Percentiles rank a stretch among this genome's conserved stretches.
phyloP scores from a whole-genome alignment of 2,888 invertebrate genomes.

The Chrysolina americana region DNA sequence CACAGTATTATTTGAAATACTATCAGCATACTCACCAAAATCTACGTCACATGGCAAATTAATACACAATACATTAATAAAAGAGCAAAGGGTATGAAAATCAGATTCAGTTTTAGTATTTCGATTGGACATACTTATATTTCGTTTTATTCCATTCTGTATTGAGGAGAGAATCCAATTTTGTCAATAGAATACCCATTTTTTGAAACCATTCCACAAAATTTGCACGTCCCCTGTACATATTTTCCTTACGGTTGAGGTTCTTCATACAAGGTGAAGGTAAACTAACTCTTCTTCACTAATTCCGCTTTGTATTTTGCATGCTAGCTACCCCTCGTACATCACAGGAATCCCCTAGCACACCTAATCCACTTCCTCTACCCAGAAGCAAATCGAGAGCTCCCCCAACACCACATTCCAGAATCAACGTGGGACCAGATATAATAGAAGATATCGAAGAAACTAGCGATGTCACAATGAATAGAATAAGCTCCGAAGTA shows the following conservation, averaged over 20 bases:
- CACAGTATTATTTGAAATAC: too few species aligned
- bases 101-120: too few species aligned
- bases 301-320: conserved; percentile 60
- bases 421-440: conserved; percentile 32
- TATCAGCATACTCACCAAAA: too few species aligned
- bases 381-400: conserved; percentile 56
- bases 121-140: too few species aligned
- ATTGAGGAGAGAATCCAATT: too few species aligned
- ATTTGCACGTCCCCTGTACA: conserved; percentile 27
- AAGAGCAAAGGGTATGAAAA: too few species aligned
- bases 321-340: conserved; percentile 61
- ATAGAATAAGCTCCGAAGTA: neutral
- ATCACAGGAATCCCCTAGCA: conserved; percentile 54
- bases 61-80: too few species aligned
- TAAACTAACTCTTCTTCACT: conserved; percentile 47
- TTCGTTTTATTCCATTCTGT: too few species aligned
- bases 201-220: neutral
- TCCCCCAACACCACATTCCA: conserved; percentile 50
- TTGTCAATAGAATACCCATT: too few species aligned
- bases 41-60: too few species aligned
- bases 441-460: conserved; percentile 23
- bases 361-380: conserved; percentile 57
- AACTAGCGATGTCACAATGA: neutral
- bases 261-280: conserved; percentile 39
- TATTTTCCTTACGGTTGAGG: conserved; percentile 22